Conservation (phyloP, 2,888 invertebrate species). For the Sarcophaga caerulescens region DNA sequence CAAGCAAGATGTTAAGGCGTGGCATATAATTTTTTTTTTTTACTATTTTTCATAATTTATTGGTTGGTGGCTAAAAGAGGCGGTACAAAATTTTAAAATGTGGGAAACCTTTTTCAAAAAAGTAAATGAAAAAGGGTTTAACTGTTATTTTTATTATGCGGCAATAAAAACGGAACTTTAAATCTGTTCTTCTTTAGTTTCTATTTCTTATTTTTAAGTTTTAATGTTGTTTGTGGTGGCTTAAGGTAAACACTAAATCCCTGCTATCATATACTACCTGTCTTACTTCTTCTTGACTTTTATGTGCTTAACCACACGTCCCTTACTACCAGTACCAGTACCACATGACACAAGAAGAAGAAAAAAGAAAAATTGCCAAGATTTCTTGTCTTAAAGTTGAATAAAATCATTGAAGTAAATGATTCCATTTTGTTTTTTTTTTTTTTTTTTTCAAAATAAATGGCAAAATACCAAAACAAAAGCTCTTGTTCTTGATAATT, state of each 20-base stretch:
- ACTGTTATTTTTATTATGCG: not conserved
- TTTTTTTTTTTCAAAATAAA: not conserved
- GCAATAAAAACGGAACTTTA: too few species aligned
- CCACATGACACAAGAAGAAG: not conserved
- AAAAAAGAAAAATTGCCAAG: constrained; percentile 3
- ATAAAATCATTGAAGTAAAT: constrained; percentile 45
- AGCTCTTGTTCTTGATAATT: constrained; percentile 51
- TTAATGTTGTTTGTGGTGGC: constrained; percentile 67
- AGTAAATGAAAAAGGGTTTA: not conserved
- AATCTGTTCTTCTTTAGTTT: not conserved
- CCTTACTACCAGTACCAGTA: not conserved
- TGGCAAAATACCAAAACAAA: constrained; percentile 14
- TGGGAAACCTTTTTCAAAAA: not conserved
- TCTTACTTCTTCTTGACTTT: constrained; percentile 72
- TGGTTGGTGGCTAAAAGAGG: constrained; percentile 59
- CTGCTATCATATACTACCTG: constrained; percentile 74
- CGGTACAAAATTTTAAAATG: constrained; percentile 44
- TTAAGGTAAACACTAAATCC: constrained; percentile 72
- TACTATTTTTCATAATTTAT: not conserved
- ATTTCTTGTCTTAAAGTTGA: constrained; percentile 26
- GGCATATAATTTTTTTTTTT: constrained; percentile 9
- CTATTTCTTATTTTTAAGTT: constrained; percentile 27
- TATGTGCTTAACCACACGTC: not conserved
- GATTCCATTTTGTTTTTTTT: constrained; percentile 21
- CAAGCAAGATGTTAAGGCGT: constrained; percentile 32